Evolutionary conservation across 2,888 invertebrate species (phyloP).

Genomic region (Isotomurus palustris): DNA sequence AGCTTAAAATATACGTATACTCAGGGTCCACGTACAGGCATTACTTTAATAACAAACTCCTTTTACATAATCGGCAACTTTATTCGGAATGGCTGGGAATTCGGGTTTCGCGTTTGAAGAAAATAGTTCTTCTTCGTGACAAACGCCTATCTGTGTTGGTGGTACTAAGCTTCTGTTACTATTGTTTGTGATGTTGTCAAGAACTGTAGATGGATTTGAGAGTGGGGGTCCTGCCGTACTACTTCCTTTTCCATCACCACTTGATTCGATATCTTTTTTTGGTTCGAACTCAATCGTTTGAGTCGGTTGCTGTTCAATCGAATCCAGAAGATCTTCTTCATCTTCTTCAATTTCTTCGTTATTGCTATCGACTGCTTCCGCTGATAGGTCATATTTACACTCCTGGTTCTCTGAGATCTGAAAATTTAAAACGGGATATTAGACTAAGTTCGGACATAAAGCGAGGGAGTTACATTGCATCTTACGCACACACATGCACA

Average conservation of each 20-base stretch:
- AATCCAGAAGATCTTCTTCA: not conserved
- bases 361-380: not conserved
- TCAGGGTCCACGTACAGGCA: not conserved
- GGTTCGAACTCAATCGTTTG: not conserved
- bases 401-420: constrained; percentile 37
- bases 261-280: not conserved
- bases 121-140: constrained; percentile 33
- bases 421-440: too few relatives aligned
- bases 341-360: not conserved
- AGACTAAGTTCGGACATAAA: too few relatives aligned
- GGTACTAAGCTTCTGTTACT: not conserved
- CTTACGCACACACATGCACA: too few relatives aligned
- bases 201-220: not conserved
- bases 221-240: not conserved
- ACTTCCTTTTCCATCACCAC: not conserved
- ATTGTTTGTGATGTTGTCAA: constrained; percentile 20
- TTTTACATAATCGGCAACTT: constrained; percentile 31
- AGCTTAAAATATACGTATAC: not conserved
- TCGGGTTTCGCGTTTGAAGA: constrained; percentile 15
- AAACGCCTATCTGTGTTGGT: too few relatives aligned
- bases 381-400: constrained; percentile 4
- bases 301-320: not conserved
- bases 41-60: constrained; percentile 29
- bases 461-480: too few relatives aligned
- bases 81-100: constrained; percentile 16